Conservation (phyloP, 2,113 vertebrate genomes). For the Paratilapia polleni region DNA sequence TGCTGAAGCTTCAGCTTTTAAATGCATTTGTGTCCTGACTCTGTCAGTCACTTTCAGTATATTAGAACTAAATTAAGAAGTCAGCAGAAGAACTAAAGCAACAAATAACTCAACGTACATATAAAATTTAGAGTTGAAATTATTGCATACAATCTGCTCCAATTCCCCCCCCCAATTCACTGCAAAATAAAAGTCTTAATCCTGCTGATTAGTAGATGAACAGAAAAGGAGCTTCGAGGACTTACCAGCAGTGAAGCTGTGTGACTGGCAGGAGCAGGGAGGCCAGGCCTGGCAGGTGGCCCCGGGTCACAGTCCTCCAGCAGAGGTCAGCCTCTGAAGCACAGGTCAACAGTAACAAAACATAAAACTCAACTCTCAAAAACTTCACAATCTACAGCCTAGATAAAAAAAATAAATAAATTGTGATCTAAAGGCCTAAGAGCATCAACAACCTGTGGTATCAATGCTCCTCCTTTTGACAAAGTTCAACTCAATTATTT, state of each 20-base stretch:
- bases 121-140: neutral
- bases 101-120: neutral
- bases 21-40: neutral
- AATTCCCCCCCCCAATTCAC: neutral
- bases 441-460: neutral
- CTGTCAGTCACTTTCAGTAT: neutral
- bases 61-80: neutral
- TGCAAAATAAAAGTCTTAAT: neutral
- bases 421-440: too few relatives aligned
- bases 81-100: neutral
- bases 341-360: constrained; percentile 19
- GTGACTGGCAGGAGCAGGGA: constrained; percentile 65
- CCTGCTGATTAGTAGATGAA: neutral
- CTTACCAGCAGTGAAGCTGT: constrained; percentile 71
- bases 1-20: neutral
- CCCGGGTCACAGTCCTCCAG: constrained; percentile 73
- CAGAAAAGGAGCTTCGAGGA: neutral
- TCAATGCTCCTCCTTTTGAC: neutral
- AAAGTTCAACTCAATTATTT: neutral
- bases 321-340: constrained; percentile 72
- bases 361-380: neutral
- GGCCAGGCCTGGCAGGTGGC: constrained; percentile 76
- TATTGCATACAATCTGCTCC: neutral
- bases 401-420: neutral
- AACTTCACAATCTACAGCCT: neutral